These are phyloP conservation scores for Drosophila algonquin DNA, from an alignment of 2,888 invertebrate species.

Conservation along the genomic window DNA sequence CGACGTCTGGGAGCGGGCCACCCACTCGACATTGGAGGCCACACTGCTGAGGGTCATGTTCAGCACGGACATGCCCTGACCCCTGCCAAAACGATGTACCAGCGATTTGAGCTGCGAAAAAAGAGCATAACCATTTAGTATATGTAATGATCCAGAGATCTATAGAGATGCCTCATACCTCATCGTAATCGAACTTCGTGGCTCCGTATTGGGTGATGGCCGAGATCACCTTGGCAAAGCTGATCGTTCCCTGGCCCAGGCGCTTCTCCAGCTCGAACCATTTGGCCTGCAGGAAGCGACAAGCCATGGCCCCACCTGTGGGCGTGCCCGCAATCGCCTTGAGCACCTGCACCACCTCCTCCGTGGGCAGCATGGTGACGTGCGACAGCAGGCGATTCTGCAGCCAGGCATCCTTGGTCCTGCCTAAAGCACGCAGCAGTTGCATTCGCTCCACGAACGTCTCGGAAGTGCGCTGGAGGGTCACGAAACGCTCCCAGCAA, in stretches of 20 bases:
- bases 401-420: constrained; percentile 84
- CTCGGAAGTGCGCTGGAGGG: constrained; percentile 81
- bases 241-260: constrained; percentile 82
- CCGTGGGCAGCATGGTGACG: constrained; percentile 83
- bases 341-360: constrained; percentile 83
- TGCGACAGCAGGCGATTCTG: constrained; percentile 84
- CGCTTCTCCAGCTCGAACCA: constrained; percentile 84
- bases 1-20: constrained; percentile 83
- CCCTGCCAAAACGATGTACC: constrained; percentile 84
- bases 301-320: constrained; percentile 84
- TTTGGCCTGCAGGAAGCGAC: constrained; percentile 84
- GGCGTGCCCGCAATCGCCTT: constrained; percentile 84
- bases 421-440: constrained; percentile 82
- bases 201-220: constrained; percentile 84
- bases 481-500: constrained; percentile 83
- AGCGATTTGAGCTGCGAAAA: constrained; percentile 82
- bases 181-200: constrained; percentile 84
- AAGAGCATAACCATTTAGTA: not conserved
- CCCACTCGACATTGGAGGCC: constrained; percentile 84
- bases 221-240: constrained; percentile 84
- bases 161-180: constrained; percentile 65
- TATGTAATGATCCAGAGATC: not conserved
- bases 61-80: constrained; percentile 83
- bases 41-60: constrained; percentile 84
- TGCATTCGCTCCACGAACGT: constrained; percentile 84